Evolutionary conservation across 1,140 invertebrate species (phyloP).

Genomic region (Drosophila nannoptera): DNA sequence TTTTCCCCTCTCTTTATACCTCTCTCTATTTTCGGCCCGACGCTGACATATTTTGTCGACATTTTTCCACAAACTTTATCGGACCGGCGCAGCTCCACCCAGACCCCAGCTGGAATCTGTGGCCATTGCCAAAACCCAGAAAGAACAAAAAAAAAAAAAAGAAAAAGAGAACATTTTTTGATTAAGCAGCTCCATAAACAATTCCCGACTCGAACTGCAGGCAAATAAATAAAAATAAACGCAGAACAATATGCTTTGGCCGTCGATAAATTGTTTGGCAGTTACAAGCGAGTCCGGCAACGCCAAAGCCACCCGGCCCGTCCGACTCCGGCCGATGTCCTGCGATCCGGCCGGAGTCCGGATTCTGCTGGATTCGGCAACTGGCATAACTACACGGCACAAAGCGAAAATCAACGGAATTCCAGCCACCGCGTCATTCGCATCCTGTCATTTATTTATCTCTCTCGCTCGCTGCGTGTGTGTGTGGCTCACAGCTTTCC

Average conservation of each 20-base stretch:
- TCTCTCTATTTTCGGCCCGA: background rate
- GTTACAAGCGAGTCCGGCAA: conserved; percentile 22
- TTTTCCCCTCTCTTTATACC: no score
- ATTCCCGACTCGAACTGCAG: background rate
- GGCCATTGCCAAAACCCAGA: background rate
- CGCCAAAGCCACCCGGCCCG: conserved; percentile 1
- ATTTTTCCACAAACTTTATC: background rate
- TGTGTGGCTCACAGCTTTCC: conserved; percentile 33
- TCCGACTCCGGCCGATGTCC: background rate
- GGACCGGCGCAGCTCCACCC: background rate
- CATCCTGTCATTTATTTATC: conserved; percentile 72
- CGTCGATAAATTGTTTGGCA: conserved; percentile 31
- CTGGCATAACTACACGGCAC: conserved; percentile 30
- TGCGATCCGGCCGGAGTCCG: background rate
- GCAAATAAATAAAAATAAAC: conserved; percentile 24
- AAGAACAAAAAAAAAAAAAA: no score
- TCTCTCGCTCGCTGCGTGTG: conserved; percentile 25
- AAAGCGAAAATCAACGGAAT: conserved; percentile 40
- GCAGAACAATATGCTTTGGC: conserved; percentile 21
- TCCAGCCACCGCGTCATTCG: conserved; percentile 51
- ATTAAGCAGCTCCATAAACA: conserved; percentile 12
- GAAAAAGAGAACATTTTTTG: background rate
- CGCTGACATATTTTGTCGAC: background rate
- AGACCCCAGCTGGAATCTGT: background rate
- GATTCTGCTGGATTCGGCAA: background rate